Conservation (phyloP, 2,888 invertebrate genomes). For the Dicranocentrus wangi region DNA sequence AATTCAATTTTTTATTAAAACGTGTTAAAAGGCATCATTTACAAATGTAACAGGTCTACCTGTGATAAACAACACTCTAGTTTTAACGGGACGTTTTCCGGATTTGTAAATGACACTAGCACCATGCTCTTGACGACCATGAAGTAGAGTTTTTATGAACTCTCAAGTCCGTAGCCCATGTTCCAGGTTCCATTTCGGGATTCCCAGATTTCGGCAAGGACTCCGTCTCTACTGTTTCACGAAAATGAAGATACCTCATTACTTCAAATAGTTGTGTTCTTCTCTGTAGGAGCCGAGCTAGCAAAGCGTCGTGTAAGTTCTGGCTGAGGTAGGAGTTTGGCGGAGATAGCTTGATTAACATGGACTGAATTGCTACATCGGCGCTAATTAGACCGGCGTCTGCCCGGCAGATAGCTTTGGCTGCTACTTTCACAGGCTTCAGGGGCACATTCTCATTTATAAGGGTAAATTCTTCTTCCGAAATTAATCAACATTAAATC, state of each 20-base stretch:
- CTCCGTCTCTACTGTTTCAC: too few relatives aligned
- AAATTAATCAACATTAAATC: neutral
- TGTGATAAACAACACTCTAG: too few relatives aligned
- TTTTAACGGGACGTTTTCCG: too few relatives aligned
- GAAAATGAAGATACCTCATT: neutral
- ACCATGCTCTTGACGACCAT: too few relatives aligned
- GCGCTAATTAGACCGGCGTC: neutral
- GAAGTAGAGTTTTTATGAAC: too few relatives aligned
- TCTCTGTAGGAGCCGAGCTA: neutral
- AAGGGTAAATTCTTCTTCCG: neutral
- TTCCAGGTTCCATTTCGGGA: too few relatives aligned
- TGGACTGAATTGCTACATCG: constrained; percentile 4
- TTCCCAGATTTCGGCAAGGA: too few relatives aligned
- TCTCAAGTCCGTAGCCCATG: too few relatives aligned
- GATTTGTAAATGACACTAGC: too few relatives aligned
- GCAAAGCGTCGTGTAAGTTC: neutral
- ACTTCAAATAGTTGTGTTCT: neutral
- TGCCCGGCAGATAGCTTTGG: neutral
- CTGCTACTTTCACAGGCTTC: neutral
- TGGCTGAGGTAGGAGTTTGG: neutral
- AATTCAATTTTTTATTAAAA: too few relatives aligned
- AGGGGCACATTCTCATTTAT: neutral
- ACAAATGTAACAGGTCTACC: too few relatives aligned
- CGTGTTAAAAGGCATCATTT: too few relatives aligned
- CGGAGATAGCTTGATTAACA: neutral